These are phyloP conservation scores for Phocoena sinus DNA, from an alignment of 2,113 vertebrate genomes.

Conservation along the genomic window DNA sequence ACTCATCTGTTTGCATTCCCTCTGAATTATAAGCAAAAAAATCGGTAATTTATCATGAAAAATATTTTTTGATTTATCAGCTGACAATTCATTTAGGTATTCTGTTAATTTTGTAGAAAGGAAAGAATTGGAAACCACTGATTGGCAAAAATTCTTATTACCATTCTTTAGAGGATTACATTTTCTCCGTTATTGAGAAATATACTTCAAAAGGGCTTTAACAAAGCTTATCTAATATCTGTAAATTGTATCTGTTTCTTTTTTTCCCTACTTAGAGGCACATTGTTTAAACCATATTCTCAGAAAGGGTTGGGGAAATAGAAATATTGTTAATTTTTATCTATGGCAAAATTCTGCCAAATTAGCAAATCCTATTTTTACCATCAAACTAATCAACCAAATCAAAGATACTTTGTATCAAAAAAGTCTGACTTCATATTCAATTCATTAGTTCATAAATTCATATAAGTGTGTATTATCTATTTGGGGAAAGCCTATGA, in stretches of 20 bases:
- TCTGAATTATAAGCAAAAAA: neutral
- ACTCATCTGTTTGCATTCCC: neutral
- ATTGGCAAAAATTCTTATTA: neutral
- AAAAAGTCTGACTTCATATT: constrained; percentile 15
- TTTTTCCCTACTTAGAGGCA: neutral
- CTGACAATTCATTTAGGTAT: neutral
- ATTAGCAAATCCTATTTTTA: neutral
- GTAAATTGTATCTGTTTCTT: neutral
- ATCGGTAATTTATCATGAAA: neutral
- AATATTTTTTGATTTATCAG: neutral
- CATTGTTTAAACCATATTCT: neutral
- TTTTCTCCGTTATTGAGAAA: neutral
- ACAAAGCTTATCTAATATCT: neutral
- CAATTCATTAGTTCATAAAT: neutral
- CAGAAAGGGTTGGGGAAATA: neutral
- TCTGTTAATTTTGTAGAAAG: neutral
- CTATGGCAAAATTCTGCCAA: neutral
- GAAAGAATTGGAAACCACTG: neutral
- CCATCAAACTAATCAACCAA: neutral
- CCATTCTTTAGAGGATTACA: neutral
- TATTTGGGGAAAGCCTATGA: neutral
- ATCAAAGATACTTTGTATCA: neutral
- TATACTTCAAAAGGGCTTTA: neutral
- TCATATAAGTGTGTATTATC: neutral
- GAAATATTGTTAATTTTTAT: constrained; percentile 30